These are phyloP conservation scores for Protomyctophum bolini DNA, from an alignment of 2,113 vertebrate species.

Conservation along the genomic window DNA sequence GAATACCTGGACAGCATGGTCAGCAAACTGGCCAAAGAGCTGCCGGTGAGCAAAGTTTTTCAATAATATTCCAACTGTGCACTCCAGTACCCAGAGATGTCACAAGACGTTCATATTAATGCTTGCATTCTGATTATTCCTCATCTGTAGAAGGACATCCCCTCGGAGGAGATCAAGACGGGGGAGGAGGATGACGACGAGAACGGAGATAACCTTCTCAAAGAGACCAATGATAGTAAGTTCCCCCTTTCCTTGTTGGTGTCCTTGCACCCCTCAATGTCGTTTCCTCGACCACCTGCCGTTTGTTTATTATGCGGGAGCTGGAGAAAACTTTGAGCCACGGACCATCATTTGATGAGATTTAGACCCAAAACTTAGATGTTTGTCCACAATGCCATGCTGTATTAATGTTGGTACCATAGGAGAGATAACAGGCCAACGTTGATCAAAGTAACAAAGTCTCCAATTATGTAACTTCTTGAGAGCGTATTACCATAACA, in stretches of 20 bases:
- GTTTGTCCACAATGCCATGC: no score
- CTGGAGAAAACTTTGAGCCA: no score
- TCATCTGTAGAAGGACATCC: constrained; percentile 83
- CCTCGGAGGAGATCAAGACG: constrained; percentile 99
- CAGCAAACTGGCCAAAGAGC: constrained; percentile 97
- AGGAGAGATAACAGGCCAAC: no score
- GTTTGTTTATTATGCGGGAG: no score
- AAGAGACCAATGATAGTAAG: constrained; percentile 98
- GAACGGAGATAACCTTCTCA: constrained; percentile 96
- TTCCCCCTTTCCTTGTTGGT: constrained; percentile 8
- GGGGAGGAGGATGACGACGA: constrained; percentile 97
- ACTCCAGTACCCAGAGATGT: neutral
- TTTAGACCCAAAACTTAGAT: no score
- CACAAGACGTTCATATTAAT: neutral
- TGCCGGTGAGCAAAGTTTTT: constrained; percentile 85
- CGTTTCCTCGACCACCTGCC: no score
- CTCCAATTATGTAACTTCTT: no score
- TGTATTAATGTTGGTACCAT: no score
- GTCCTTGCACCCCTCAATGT: neutral
- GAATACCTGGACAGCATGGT: constrained; percentile 99
- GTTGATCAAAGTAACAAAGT: no score
- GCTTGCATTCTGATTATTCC: neutral
- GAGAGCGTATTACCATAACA: no score
- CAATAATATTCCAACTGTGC: no score
- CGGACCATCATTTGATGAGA: no score